phyloP scores from a whole-genome alignment of 2,113 vertebrate genomes.

The Pygoscelis adeliae region DNA sequence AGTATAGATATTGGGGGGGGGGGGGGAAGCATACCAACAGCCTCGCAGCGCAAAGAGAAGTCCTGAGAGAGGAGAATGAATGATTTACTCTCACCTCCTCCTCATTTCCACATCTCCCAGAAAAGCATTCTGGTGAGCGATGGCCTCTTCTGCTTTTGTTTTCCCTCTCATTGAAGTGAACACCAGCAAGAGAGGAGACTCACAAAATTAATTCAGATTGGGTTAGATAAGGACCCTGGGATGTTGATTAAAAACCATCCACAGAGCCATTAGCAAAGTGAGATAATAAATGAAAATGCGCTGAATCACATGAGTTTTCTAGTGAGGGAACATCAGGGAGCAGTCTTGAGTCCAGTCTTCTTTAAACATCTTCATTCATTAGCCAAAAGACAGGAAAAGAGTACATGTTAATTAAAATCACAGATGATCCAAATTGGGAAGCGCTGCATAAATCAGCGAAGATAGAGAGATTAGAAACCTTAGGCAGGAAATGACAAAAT shows the following conservation, averaged over 20 bases:
- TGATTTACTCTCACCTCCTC: background rate
- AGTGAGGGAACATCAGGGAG: conserved; percentile 8
- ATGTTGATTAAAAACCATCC: conserved; percentile 59
- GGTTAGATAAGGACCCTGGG: conserved; percentile 27
- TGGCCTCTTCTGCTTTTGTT: background rate
- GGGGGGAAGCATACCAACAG: background rate
- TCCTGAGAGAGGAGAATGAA: background rate
- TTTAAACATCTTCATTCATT: conserved; percentile 62
- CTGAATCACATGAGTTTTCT: conserved; percentile 3
- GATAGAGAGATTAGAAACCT: conserved; percentile 30
- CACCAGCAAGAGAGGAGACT: background rate
- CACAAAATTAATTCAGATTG: conserved; percentile 60
- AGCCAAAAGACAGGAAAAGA: conserved; percentile 28
- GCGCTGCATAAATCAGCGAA: conserved; percentile 36
- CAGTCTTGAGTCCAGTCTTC: conserved; percentile 25
- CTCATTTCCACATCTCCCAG: background rate
- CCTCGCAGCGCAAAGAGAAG: too few species aligned
- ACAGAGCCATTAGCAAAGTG: background rate
- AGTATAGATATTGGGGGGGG: background rate
- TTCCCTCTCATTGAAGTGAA: background rate
- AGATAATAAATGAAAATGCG: conserved; percentile 35
- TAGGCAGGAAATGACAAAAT: conserved; percentile 47
- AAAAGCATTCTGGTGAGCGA: background rate
- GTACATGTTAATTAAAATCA: conserved; percentile 57
- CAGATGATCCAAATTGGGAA: conserved; percentile 53